Evolutionary conservation across 2,888 invertebrate species (phyloP).

Genomic region (Syrista parreyssii): DNA sequence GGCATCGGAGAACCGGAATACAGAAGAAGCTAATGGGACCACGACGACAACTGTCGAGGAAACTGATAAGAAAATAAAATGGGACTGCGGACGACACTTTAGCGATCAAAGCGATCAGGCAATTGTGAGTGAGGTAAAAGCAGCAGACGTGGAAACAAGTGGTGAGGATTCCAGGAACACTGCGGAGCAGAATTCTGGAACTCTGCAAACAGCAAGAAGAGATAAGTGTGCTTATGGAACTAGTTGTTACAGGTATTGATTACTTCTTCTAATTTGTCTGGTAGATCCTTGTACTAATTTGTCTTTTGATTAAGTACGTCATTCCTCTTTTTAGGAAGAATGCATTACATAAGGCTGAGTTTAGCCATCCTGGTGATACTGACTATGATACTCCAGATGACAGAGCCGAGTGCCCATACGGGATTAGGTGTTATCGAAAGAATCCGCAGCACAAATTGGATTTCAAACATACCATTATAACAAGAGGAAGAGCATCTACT

Average conservation of each 20-base stretch:
- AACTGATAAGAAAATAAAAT: conserved; percentile 38
- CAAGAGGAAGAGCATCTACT: conserved; percentile 39
- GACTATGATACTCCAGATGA: conserved; percentile 69
- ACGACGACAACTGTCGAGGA: conserved; percentile 20
- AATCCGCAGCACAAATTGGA: conserved; percentile 71
- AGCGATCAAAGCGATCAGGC: conserved; percentile 30
- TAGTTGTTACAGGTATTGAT: conserved; percentile 72
- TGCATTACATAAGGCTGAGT: conserved; percentile 70
- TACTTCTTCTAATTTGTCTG: conserved; percentile 5
- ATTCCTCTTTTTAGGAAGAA: conserved; percentile 69
- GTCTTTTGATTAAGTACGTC: conserved; percentile 5
- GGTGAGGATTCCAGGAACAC: neutral
- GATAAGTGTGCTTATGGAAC: conserved; percentile 75
- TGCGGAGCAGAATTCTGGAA: neutral
- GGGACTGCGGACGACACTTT: conserved; percentile 35
- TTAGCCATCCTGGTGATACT: conserved; percentile 74
- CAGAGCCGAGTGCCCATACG: conserved; percentile 71
- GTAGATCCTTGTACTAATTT: neutral
- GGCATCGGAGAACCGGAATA: neutral
- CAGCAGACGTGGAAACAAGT: neutral
- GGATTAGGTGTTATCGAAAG: conserved; percentile 69
- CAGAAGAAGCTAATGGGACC: neutral
- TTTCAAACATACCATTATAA: conserved; percentile 62
- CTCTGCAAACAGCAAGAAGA: conserved; percentile 37
- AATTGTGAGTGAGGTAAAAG: neutral